Base-by-base conservation (phyloP, 2,888 invertebrate species). In the Torymus auratus region DNA sequence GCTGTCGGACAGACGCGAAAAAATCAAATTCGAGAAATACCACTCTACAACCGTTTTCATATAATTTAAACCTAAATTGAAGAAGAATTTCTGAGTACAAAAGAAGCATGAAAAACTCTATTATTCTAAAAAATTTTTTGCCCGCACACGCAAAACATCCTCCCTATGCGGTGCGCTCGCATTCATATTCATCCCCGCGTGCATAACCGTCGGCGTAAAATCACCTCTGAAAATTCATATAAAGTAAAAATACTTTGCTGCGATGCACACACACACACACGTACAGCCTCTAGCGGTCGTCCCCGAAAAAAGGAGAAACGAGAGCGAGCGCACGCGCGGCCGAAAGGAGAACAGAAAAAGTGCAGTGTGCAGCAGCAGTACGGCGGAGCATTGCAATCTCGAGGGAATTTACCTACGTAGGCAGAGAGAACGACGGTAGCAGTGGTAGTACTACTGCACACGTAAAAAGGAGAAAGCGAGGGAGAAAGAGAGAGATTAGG, bases 391-490 rank as follows among this genome's bases (percentile, higher is more conserved):
- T 52, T n/a, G 65, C 62, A 71, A 58, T n/a, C 72, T 61, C 78
- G 4, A 23, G 79, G 79, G 79, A 79, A 79, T 79, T 64, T 68
- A 69, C 73, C 61, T 78, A 65, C 70, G 65, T 28, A 17, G 15
- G 41, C 41, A 64, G 53, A 55, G 68, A 73, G 72, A 10, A 28
- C n/a, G n/a, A n/a, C 14, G n/a, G 20, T 28, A 28, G 28, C 28
- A 28, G 28, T 28, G 28, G 28, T 28, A 28, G 28, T 28, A 7
- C n/a, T n/a, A n/a, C n/a, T n/a, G 28, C 28, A 28, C 28, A 28
- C 28, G 28, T 28, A 28, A 28, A 28, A 73, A 52, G 20, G 52
- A 56, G 28, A 65, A 50, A 20, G 55, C 56, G 52, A 68, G 15
- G 56, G 60, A 70, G 12, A 23, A 55, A 74, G 23, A 74, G 55